phyloP scores from a whole-genome alignment of 2,797 vertebrate species.

The Gobio occitaniae region DNA sequence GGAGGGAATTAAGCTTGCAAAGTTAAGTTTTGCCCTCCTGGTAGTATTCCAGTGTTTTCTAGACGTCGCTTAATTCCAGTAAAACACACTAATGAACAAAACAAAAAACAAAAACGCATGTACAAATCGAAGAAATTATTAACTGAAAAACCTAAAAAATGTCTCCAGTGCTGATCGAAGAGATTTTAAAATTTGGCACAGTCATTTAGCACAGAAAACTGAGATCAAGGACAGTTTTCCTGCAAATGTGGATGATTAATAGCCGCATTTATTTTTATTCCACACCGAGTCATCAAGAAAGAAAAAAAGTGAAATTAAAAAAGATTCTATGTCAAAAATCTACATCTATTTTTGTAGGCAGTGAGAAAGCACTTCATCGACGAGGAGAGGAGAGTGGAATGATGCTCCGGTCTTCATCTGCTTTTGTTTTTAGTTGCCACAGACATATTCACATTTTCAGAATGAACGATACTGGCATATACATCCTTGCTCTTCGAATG shows the following conservation, averaged over 20 bases:
- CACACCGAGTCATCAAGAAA: constrained; percentile 82
- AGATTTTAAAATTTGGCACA: constrained; percentile 81
- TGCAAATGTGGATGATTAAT: constrained; percentile 90
- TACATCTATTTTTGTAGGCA: constrained; percentile 96
- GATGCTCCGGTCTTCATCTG: constrained; percentile 83
- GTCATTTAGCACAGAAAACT: constrained; percentile 64
- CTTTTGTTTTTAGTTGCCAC: constrained; percentile 87
- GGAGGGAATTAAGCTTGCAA: constrained; percentile 71
- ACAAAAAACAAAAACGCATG: constrained; percentile 52
- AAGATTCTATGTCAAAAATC: constrained; percentile 92
- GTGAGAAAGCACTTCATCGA: constrained; percentile 97
- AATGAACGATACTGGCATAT: constrained; percentile 90
- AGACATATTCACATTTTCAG: constrained; percentile 87
- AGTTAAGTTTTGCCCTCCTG: constrained; percentile 70
- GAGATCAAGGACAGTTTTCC: constrained; percentile 86
- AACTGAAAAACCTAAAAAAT: constrained; percentile 74
- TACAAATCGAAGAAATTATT: constrained; percentile 73
- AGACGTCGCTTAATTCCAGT: constrained; percentile 75
- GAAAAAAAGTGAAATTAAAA: constrained; percentile 82
- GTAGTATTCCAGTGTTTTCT: constrained; percentile 72
- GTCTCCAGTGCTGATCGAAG: constrained; percentile 69
- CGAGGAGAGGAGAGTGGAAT: constrained; percentile 83
- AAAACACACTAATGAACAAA: constrained; percentile 74
- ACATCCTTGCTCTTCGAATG: constrained; percentile 82
- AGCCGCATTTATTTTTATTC: constrained; percentile 88